A percentile compares a stretch with the other conserved stretches of the same genome.
Conservation (phyloP, 2,797 vertebrate species). For the Oreochromis mossambicus region DNA sequence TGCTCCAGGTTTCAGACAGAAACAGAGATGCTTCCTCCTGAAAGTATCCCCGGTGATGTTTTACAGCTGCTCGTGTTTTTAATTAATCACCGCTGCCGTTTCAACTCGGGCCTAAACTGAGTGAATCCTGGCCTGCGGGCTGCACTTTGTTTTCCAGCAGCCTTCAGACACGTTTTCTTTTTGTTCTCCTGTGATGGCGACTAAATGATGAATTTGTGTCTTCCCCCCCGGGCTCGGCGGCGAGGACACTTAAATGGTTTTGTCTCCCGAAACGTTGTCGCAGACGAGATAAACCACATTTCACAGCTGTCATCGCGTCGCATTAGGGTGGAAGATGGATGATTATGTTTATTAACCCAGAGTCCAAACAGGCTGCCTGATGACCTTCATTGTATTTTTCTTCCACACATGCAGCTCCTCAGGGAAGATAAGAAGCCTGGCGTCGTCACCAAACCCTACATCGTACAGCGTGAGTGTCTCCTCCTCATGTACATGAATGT, state of each 20-base stretch:
- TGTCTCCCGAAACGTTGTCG: background rate
- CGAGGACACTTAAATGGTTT: background rate
- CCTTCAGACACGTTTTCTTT: background rate
- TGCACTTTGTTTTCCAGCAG: background rate
- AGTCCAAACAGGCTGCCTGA: background rate
- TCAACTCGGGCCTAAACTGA: fast-evolving
- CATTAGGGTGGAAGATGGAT: background rate
- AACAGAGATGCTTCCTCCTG: background rate
- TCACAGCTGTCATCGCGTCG: background rate
- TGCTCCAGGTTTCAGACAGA: background rate
- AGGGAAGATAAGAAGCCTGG: constrained; percentile 8
- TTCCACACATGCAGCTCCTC: constrained; percentile 49
- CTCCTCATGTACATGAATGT: background rate
- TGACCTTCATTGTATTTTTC: background rate
- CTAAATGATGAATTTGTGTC: background rate
- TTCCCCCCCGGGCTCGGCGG: background rate
- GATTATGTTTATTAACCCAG: background rate
- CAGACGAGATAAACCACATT: background rate
- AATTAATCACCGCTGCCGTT: background rate
- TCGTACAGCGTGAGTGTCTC: constrained; percentile 82
- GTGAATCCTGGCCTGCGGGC: background rate
- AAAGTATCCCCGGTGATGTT: background rate
- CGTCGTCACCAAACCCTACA: constrained; percentile 83
- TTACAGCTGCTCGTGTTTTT: background rate
- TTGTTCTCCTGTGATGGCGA: background rate